Evolutionary conservation across 2,113 vertebrate species (phyloP).

Genomic region (Haemorhous mexicanus): DNA sequence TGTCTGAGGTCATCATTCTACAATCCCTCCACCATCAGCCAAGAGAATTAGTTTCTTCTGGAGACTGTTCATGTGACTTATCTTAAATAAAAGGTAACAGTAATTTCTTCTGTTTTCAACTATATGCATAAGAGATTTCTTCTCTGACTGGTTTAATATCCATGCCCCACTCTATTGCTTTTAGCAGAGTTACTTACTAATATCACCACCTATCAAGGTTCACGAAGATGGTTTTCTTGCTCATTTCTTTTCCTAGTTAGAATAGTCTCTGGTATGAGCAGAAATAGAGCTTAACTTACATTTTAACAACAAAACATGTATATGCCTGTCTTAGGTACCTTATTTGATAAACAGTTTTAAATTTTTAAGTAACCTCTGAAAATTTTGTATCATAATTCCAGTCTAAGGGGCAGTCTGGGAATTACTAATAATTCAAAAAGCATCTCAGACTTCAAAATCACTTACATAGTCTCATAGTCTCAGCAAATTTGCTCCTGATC

Average conservation of each 20-base stretch:
- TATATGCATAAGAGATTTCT: not conserved
- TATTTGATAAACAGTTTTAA: not conserved
- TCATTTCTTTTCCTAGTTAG: not conserved
- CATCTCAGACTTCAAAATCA: not conserved
- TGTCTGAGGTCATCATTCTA: not conserved
- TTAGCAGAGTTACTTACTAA: not conserved
- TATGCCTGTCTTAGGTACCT: not conserved
- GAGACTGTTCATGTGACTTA: not conserved
- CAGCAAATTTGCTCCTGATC: not conserved
- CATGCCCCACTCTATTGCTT: not conserved
- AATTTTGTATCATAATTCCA: not conserved
- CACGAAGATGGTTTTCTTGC: not conserved
- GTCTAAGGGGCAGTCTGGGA: not conserved
- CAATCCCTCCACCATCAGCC: not conserved
- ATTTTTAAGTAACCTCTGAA: not conserved
- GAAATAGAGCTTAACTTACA: not conserved
- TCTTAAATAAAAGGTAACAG: not conserved
- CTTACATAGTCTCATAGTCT: not conserved
- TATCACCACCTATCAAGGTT: not conserved
- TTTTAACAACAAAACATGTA: not conserved
- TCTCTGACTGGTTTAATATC: not conserved
- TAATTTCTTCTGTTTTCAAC: not conserved
- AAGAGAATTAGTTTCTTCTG: not conserved
- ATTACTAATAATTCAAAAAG: not conserved
- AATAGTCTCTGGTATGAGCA: not conserved